These are phyloP conservation scores for Entomobrya proxima DNA, from an alignment of 2,888 invertebrate genomes.

Conservation along the genomic window DNA sequence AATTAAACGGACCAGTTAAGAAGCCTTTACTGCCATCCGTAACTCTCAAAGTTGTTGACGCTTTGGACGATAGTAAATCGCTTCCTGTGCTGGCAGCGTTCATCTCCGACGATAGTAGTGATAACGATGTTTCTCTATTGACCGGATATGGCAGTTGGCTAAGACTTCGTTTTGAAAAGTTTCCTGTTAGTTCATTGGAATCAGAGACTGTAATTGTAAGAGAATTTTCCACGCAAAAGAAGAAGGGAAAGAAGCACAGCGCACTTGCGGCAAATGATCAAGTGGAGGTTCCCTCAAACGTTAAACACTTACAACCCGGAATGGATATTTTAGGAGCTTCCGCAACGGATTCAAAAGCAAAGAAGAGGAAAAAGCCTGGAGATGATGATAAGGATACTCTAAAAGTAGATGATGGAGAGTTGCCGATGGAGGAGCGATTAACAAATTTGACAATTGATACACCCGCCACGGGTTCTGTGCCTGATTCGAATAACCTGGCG, in stretches of 20 bases:
- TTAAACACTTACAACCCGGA: slow-evolving; percentile 79
- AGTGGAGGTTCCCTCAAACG: slow-evolving; percentile 77
- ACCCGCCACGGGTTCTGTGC: slow-evolving; percentile 79
- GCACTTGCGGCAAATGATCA: slow-evolving; percentile 7
- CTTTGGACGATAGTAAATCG: slow-evolving; percentile 79
- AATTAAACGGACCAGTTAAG: slow-evolving; percentile 84
- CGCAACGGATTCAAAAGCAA: slow-evolving; percentile 71
- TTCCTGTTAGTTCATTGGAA: slow-evolving; percentile 78
- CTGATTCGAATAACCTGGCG: slow-evolving; percentile 85
- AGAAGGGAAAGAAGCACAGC: slow-evolving; percentile 37
- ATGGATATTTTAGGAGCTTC: slow-evolving; percentile 72
- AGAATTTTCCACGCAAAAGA: slow-evolving; percentile 76
- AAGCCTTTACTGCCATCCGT: slow-evolving; percentile 83
- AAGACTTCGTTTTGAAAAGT: slow-evolving; percentile 81
- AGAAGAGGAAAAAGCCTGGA: slow-evolving; percentile 77
- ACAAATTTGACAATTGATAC: slow-evolving; percentile 86
- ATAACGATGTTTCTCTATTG: slow-evolving; percentile 78
- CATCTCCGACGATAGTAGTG: slow-evolving; percentile 76
- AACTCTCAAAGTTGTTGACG: slow-evolving; percentile 82
- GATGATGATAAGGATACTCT: slow-evolving; percentile 76
- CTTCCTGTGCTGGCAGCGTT: slow-evolving; percentile 79
- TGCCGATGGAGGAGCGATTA: slow-evolving; percentile 89
- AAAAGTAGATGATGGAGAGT: slow-evolving; percentile 77
- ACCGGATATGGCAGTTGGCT: slow-evolving; percentile 81
- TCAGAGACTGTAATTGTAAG: slow-evolving; percentile 79